phyloP scores from a whole-genome alignment of 1,140 invertebrate species.

The Drosophila nigromelanica region DNA sequence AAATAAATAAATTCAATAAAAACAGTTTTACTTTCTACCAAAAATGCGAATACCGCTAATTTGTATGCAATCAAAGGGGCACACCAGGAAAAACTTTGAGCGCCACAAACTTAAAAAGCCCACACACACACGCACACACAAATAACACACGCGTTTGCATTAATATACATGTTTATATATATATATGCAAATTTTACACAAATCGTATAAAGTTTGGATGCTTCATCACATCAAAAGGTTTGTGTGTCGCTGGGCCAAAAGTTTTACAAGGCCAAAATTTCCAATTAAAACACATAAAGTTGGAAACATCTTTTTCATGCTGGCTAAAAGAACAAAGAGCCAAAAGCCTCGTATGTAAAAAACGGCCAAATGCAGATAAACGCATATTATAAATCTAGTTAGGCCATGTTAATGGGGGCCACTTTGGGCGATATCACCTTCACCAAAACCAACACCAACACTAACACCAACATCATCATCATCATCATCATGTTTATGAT shows the following conservation, averaged over 20 bases:
- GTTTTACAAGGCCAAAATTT: constrained; percentile 51
- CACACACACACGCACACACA: constrained; percentile 30
- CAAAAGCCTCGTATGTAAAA: constrained; percentile 3
- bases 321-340: constrained; percentile 25
- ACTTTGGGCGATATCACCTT: constrained; percentile 46
- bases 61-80: constrained; percentile 71
- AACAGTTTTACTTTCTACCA: constrained; percentile 81
- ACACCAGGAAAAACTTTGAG: constrained; percentile 48
- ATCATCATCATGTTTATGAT: constrained; percentile 23
- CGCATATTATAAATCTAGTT: constrained; percentile 44
- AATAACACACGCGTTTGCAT: background rate
- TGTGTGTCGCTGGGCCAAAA: constrained; percentile 30
- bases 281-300: constrained; percentile 54
- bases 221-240: constrained; percentile 63
- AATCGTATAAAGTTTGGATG: constrained; percentile 10
- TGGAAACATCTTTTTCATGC: background rate
- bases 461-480: constrained; percentile 9
- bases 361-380: background rate
- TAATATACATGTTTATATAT: background rate
- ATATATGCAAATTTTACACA: constrained; percentile 16
- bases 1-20: constrained; percentile 81
- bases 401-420: constrained; percentile 56
- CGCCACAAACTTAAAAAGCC: constrained; percentile 34
- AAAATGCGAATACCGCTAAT: constrained; percentile 79
- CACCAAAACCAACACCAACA: background rate